These are phyloP conservation scores for Caenorhabditis macrosperma DNA, from an alignment of 2,888 invertebrate species.

Conservation along the genomic window DNA sequence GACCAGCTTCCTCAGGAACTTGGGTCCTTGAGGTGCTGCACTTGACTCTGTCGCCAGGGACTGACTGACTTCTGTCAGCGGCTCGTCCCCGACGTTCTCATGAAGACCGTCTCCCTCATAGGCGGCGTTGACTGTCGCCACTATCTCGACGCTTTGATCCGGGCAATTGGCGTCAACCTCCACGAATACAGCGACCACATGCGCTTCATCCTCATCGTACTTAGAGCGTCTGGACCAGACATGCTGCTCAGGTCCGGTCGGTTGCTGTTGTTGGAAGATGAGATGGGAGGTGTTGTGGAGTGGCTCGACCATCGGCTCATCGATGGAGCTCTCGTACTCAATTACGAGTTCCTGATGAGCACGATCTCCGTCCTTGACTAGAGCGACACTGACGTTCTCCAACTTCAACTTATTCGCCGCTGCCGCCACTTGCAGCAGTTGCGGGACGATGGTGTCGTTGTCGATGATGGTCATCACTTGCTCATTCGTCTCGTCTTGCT, in stretches of 20 bases:
- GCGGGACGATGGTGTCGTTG: constrained; percentile 68
- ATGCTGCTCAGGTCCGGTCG: constrained; percentile 51
- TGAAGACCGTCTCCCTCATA: constrained; percentile 43
- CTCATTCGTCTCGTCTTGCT: constrained; percentile 59
- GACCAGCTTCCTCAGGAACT: constrained; percentile 65
- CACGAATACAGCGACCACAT: constrained; percentile 71
- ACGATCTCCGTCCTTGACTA: constrained; percentile 67
- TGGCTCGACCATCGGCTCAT: constrained; percentile 47
- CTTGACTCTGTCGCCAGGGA: constrained; percentile 62
- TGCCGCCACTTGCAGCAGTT: constrained; percentile 69
- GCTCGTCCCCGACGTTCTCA: constrained; percentile 15
- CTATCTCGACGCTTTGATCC: constrained; percentile 71
- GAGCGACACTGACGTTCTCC: constrained; percentile 71
- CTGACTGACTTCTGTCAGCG: constrained; percentile 58
- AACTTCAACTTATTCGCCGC: constrained; percentile 72
- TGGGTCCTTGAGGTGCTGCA: constrained; percentile 65
- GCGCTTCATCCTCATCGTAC: constrained; percentile 62
- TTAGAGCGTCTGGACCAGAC: constrained; percentile 64
- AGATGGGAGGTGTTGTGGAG: constrained; percentile 55
- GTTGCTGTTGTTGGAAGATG: constrained; percentile 47
- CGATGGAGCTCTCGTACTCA: constrained; percentile 69
- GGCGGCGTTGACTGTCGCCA: constrained; percentile 68
- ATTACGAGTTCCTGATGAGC: constrained; percentile 72
- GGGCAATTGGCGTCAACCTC: constrained; percentile 73
- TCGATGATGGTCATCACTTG: constrained; percentile 68